Evolutionary conservation across 2,113 vertebrate species (phyloP).

Genomic region (Rhineura floridana): DNA sequence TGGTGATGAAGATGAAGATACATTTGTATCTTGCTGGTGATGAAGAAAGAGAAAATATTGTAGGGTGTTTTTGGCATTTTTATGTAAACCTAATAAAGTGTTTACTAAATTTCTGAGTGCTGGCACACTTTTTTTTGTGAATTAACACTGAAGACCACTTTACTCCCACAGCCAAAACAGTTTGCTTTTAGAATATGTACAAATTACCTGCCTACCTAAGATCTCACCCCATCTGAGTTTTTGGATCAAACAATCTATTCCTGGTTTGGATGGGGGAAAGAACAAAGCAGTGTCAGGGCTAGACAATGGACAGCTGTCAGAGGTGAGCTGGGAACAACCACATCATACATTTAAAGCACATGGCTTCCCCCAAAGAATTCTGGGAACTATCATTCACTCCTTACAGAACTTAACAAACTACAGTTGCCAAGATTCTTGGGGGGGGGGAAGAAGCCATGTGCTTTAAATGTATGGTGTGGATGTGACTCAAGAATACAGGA

Average conservation of each 20-base stretch:
- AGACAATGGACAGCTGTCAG: no score
- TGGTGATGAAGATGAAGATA: fast-evolving
- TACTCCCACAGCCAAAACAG: background rate
- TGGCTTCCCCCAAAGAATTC: no score
- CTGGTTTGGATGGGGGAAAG: background rate
- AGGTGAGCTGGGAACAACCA: no score
- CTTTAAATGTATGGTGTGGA: no score
- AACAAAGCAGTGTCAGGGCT: no score
- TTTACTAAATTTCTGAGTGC: background rate
- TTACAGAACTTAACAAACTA: no score
- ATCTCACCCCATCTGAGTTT: background rate
- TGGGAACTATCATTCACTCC: no score
- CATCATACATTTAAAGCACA: no score
- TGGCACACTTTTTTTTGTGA: background rate
- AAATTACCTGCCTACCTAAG: background rate
- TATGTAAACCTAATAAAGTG: constrained; percentile 5
- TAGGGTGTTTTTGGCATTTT: background rate
- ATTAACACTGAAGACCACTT: background rate
- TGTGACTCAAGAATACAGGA: no score
- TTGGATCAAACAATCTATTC: background rate
- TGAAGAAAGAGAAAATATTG: background rate
- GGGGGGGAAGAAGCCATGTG: no score
- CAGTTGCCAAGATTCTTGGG: no score
- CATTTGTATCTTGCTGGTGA: constrained; percentile 39
- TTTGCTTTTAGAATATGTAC: background rate